phyloP scores from a whole-genome alignment of 2,113 vertebrate genomes.

The Nothobranchius furzeri region DNA sequence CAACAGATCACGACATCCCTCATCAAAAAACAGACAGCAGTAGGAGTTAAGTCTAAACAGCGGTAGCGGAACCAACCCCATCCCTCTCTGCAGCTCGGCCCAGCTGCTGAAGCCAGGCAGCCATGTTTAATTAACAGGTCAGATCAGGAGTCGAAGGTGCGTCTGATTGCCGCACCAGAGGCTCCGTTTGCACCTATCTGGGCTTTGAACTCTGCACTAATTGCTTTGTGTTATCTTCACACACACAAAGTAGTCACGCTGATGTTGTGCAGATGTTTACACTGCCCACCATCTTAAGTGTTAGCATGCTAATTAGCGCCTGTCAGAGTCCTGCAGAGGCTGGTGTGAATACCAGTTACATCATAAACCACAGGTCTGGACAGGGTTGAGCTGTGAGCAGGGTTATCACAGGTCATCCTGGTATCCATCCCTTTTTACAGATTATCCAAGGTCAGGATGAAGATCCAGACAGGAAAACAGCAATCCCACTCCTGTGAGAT shows the following conservation, averaged over 20 bases:
- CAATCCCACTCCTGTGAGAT: no score
- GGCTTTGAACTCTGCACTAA: not conserved
- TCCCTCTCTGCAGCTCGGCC: not conserved
- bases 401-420: not conserved
- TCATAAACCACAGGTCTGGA: not conserved
- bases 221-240: not conserved
- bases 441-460: no score
- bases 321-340: not conserved
- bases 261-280: not conserved
- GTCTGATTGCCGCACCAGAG: not conserved
- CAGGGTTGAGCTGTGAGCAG: no score
- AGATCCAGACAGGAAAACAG: no score
- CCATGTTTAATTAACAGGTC: conserved; percentile 60
- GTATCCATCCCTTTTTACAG: not conserved
- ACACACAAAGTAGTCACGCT: not conserved
- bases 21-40: conserved; percentile 14
- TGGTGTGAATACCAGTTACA: not conserved
- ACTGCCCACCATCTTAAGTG: not conserved
- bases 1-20: conserved; percentile 32
- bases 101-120: conserved; percentile 16
- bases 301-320: not conserved
- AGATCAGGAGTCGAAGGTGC: conserved; percentile 28
- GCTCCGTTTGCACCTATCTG: not conserved
- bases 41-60: conserved; percentile 29
- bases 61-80: not conserved